Evolutionary conservation across 2,113 vertebrate species (phyloP).

Genomic region (Scomber japonicus): DNA sequence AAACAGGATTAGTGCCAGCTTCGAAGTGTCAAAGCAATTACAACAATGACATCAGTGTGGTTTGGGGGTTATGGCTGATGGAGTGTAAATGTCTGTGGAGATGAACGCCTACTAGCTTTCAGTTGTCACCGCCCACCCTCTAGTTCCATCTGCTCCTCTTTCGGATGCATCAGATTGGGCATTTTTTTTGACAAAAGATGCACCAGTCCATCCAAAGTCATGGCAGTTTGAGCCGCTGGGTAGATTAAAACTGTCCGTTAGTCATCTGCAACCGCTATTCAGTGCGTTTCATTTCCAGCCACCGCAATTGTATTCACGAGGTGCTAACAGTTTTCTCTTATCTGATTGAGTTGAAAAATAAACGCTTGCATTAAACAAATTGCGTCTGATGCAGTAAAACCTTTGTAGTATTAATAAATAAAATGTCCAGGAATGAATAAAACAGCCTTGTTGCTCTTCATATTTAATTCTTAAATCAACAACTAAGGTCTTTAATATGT

Average conservation of each 20-base stretch:
- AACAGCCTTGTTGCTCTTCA: not conserved
- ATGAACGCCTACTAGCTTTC: constrained; percentile 61
- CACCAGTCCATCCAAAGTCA: constrained; percentile 45
- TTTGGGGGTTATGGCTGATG: constrained; percentile 66
- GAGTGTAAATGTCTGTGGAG: constrained; percentile 69
- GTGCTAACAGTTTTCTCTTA: constrained; percentile 11
- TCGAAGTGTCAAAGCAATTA: constrained; percentile 77
- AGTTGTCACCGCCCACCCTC: constrained; percentile 56
- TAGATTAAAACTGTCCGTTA: constrained; percentile 49
- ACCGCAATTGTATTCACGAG: constrained; percentile 11
- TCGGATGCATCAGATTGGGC: constrained; percentile 37
- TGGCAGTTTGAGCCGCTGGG: constrained; percentile 31
- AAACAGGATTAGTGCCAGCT: constrained; percentile 78
- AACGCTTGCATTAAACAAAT: constrained; percentile 28
- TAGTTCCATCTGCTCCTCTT: constrained; percentile 69
- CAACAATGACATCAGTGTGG: constrained; percentile 68
- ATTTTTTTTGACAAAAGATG: constrained; percentile 52
- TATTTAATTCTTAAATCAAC: constrained; percentile 5
- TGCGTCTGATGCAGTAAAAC: constrained; percentile 23
- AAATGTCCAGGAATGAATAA: not conserved
- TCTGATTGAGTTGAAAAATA: constrained; percentile 37
- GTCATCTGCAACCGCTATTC: constrained; percentile 17
- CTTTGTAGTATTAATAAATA: not conserved
- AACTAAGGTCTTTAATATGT: constrained; percentile 2
- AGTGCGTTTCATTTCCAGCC: constrained; percentile 17